Evolutionary conservation across 2,797 vertebrate genomes (phyloP), one percentile per base, ranked within the genome.

Genomic region (Cuniculus paca): DNA sequence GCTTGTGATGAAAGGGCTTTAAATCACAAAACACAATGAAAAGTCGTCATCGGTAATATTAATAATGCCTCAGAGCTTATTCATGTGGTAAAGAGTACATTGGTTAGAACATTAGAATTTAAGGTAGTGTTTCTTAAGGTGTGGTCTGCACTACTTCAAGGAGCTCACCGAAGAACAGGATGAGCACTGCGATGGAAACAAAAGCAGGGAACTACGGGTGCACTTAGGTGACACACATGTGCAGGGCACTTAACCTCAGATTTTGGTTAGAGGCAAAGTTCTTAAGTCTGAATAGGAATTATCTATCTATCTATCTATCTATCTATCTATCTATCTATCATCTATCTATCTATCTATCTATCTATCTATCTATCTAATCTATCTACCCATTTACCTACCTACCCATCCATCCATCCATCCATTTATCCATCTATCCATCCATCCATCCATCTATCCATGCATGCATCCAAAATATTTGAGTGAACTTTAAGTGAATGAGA

Each of bases 1-100:
- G 19, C 60, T 68, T 79, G 61, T 58, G 36, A 80, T 45, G 42
- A 65, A 86, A 70, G 22, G n/a, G 31, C 48, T 84, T 94, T 81
- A 75, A 94, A 70, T n/a, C 63, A 87, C 24, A 90, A 72, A 75
- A 52, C 78, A 58, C 45, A 89, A 65, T n/a, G 83, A 75, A 45
- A 65, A 89, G 60, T 77, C 74, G 79, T 91, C n/a, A 60, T 42
- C 28, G n/a, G 5, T 94, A 83, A 70, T 60, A 78, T 31, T 54
- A 89, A 78, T 26, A 77, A 75, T 78, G 45, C 11, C 74, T 80
- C 31, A 58, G 39, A 58, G 54, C 60, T 72, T 31, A 56, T 84
- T 63, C 88, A 79, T 42, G 82, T 92, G 52, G 75, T 65, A 80
- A 85, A 75, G n/a, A 92, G 82, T 28, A 17, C 9, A 1, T 34